phyloP scores from a whole-genome alignment of 2,797 vertebrate genomes.

The Hydrolagus colliei region DNA sequence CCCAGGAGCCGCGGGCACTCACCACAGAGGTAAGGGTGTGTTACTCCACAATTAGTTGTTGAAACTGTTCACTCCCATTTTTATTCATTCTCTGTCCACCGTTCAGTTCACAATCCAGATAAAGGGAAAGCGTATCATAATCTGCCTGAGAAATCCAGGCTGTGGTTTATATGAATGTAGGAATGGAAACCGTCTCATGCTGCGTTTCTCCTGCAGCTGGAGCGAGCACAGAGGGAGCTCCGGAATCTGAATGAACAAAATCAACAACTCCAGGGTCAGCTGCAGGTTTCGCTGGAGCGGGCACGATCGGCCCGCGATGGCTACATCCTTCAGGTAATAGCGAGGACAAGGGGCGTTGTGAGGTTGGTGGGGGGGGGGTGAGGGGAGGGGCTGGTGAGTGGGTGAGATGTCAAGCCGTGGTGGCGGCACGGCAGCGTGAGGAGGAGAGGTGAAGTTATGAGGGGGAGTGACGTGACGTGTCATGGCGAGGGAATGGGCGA shows the following conservation, averaged over 20 bases:
- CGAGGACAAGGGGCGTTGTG: not conserved
- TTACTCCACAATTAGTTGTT: no score
- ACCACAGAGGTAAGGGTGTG: no score
- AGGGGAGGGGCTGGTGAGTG: no score
- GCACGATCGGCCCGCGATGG: slow-evolving; percentile 86
- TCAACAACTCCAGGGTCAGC: slow-evolving; percentile 77
- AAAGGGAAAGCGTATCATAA: not conserved
- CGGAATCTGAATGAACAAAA: slow-evolving; percentile 85
- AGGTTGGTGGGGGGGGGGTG: no score
- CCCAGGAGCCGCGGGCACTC: slow-evolving; percentile 60
- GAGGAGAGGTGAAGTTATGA: no score
- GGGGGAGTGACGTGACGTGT: no score
- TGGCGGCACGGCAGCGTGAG: no score
- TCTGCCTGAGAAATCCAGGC: not conserved
- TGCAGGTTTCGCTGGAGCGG: slow-evolving; percentile 78
- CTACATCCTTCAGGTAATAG: slow-evolving; percentile 85
- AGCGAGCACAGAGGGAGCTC: slow-evolving; percentile 86
- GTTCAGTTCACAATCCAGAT: not conserved
- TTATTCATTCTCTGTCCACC: not conserved
- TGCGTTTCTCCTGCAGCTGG: slow-evolving; percentile 57
- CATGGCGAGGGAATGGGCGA: no score
- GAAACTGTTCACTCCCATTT: slow-evolving; percentile 39
- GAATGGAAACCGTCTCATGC: not conserved
- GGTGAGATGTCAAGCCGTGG: no score
- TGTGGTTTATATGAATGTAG: not conserved